These are phyloP conservation scores for Sapajus apella DNA, from an alignment of 2,113 vertebrate genomes.

Conservation along the genomic window DNA sequence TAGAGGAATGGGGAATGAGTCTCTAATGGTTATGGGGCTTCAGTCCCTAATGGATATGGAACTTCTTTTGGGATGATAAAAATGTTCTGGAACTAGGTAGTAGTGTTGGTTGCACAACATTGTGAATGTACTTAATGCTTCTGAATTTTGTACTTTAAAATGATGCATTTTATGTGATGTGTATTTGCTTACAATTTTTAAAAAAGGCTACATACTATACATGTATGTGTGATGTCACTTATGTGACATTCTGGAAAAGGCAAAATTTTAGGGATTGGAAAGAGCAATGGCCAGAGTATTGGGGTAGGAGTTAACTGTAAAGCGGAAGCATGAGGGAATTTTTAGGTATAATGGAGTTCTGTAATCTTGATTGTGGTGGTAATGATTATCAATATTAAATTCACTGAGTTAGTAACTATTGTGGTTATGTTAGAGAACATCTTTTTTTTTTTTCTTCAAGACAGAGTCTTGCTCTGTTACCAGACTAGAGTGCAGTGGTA, in stretches of 20 bases:
- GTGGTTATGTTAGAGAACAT: not conserved
- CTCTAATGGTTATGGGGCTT: not conserved
- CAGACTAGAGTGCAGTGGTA: too few species aligned
- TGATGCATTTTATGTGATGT: not conserved
- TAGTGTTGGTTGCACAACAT: not conserved
- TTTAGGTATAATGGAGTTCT: not conserved
- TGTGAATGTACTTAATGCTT: not conserved
- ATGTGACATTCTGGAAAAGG: not conserved
- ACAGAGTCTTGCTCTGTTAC: too few species aligned
- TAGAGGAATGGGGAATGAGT: not conserved
- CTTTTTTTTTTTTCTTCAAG: not conserved
- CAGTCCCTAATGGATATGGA: not conserved
- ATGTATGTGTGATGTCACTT: not conserved
- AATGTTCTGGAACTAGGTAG: not conserved
- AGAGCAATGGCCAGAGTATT: not conserved
- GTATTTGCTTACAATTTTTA: not conserved
- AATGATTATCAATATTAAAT: not conserved
- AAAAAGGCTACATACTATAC: not conserved
- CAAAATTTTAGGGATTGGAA: not conserved
- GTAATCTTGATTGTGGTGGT: not conserved
- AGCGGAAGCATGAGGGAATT: not conserved
- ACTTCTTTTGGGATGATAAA: constrained; percentile 5
- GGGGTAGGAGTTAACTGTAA: not conserved
- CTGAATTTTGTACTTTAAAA: not conserved
- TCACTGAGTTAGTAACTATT: not conserved